Evolutionary conservation across 2,113 vertebrate species (phyloP), one percentile per base, ranked within the genome.

Genomic region (Siniperca knerii): DNA sequence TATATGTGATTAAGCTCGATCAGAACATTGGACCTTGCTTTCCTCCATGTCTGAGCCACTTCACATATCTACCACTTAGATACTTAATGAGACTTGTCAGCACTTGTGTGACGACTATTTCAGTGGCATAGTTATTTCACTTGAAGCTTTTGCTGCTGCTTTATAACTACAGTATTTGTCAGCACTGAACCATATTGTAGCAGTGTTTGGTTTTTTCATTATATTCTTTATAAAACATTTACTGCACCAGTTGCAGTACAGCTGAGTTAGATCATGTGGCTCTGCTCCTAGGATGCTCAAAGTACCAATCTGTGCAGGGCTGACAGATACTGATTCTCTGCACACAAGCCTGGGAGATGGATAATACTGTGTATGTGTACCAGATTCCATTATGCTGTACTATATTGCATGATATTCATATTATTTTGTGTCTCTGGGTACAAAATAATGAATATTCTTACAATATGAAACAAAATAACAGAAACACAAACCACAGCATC

Each of bases 151-250:
- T 0, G 16, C 37, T 23, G 35, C 35, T 35, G 7, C 40, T 57
- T 58, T 23, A 35, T 10, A 4, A 48, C 48, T 8, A 1, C 58
- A 48, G 25, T 48, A 37, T 57, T 48, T 54, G 42, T 69, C 57
- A 29, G 18, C 10, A 35, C 8, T 48, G 50, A 40, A 15, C 42
- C 42, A 46, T 60, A 54, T 25, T 73, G n/a, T 5, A 4, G 60
- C 21, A 35, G 10, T 29, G 25, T 70, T 68, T 52, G 9, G 13
- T 61, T 60, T 64, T 66, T 60, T 68, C 5, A 77, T 62, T 57
- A 50, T 33, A 23, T 66, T 75, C 25, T 84, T 81, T 74, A 61
- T 29, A 73, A 68, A 83, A 46, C 54, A 52, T 83, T 83, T 58
- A 65, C 40, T 77, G 40, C 65, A 66, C 46, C 46, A 50, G 61